Percentiles rank a stretch among this genome's conserved stretches.
Evolutionary conservation across 2,888 invertebrate species (phyloP).

Genomic region (Mesorhabditis sp.): DNA sequence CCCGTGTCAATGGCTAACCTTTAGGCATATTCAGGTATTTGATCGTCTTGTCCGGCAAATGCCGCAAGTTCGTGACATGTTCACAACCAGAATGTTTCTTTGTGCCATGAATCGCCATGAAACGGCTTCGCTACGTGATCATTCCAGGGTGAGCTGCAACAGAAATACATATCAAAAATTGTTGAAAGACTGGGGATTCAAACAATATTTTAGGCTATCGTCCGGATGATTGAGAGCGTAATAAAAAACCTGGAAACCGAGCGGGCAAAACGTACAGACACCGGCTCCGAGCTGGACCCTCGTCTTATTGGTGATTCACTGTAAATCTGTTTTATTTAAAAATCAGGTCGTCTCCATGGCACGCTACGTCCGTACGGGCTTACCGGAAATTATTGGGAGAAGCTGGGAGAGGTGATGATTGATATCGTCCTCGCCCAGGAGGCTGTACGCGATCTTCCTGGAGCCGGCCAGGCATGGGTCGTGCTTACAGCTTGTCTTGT

Average conservation of each 20-base stretch:
- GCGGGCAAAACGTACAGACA: conserved; percentile 48
- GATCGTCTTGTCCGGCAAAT: conserved; percentile 41
- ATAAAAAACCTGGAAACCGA: conserved; percentile 54
- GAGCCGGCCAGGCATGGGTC: conserved; percentile 57
- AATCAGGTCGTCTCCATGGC: conserved; percentile 48
- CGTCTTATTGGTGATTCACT: conserved; percentile 29
- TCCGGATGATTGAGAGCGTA: conserved; percentile 50
- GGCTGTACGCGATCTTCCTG: conserved; percentile 54
- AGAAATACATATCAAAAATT: too few relatives aligned
- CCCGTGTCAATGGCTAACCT: not conserved
- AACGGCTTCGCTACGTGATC: conserved; percentile 47
- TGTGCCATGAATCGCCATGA: conserved; percentile 53
- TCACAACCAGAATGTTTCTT: conserved; percentile 53
- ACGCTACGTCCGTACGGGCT: conserved; percentile 54
- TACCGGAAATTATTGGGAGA: conserved; percentile 53
- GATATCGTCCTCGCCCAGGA: conserved; percentile 54
- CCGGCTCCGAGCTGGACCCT: conserved; percentile 48
- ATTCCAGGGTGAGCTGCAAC: conserved; percentile 36
- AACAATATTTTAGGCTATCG: conserved; percentile 24
- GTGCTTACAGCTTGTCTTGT: conserved; percentile 55
- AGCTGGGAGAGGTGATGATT: conserved; percentile 54
- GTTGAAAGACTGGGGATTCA: not conserved
- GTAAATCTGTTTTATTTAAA: conserved; percentile 5
- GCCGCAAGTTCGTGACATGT: conserved; percentile 54
- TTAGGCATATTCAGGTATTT: conserved; percentile 32